Percentiles rank a stretch among this genome's conserved stretches.
Conservation (phyloP, 2,797 vertebrate species). For the Cygnus olor region DNA sequence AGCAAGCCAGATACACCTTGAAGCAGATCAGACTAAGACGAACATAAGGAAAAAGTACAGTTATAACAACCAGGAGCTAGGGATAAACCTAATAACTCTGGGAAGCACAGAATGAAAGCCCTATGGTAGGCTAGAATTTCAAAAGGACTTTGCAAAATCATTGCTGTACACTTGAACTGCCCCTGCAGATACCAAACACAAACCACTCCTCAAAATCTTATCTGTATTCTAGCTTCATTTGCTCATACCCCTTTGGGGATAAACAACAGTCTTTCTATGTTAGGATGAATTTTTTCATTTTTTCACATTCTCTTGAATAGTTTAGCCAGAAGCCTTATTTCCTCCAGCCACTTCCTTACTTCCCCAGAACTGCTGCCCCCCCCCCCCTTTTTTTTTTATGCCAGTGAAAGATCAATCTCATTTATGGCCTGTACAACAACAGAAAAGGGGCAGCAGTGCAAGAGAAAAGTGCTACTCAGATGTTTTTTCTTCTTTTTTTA, state of each 20-base stretch:
- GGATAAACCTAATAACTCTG: background rate
- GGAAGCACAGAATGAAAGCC: background rate
- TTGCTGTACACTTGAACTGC: background rate
- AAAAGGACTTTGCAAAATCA: background rate
- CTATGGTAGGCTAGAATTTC: background rate
- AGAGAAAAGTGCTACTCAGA: background rate
- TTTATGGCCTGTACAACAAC: background rate
- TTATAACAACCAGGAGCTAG: background rate
- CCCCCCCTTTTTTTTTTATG: background rate
- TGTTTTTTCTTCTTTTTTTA: background rate
- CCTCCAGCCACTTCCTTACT: background rate
- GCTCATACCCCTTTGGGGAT: background rate
- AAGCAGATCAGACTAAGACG: background rate
- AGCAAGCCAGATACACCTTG: background rate
- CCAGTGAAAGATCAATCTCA: background rate
- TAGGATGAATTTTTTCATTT: background rate
- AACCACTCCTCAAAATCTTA: background rate
- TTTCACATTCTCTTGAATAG: background rate
- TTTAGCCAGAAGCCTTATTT: background rate
- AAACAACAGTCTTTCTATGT: background rate
- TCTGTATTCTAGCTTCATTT: background rate
- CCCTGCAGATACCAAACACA: background rate
- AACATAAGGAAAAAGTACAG: background rate
- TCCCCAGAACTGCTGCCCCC: background rate
- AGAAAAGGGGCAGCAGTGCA: background rate